Base-by-base conservation (phyloP, 2,797 vertebrate species). In the Helicolenus hilgendorfi region DNA sequence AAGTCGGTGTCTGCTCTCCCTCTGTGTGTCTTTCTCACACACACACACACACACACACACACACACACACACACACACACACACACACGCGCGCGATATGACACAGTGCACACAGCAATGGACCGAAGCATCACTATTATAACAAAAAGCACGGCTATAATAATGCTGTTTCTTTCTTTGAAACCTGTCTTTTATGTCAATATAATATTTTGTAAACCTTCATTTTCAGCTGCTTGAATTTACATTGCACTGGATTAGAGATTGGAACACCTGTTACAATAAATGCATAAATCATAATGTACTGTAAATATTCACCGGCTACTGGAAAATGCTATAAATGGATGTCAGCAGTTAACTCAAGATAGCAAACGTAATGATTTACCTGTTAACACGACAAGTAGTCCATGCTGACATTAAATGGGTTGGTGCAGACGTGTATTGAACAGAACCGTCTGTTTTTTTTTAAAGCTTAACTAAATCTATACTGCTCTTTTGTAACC, bases 1-100 rank as follows among this genome's bases (percentile, higher is more conserved):
- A 96, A 95, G 93, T 81, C 85, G 86, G 86, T 94, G 92, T 90
- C 90, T 93, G 92, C 85, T 81, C 91, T 80, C 90, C 79, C 78
- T 89, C 77, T 93, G 83, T 86, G 82, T 73, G 78, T 84, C 45
- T 72, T 41, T 76, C 63, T 35, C 79, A 53, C 73, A 56, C 72
- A 36, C 65, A 1, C 65, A 18, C 56, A 58, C 29, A 1, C 49
- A 53, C 62, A 33, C 58, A 53, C 72, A 63, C 67, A 33, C 65
- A 68, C 27, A 45, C 58, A 13, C 33, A 0, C 38, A 2, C 38
- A 7, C 38, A 18, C 36, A 38, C 41, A 63, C 27, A 35, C 65
- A 31, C 38, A 78, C 38, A 74, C 55, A 62, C 83, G 68, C 71
- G 26, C 53, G 69, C 26, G 5, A 60, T 79, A 53, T 63, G 29